These are phyloP conservation scores for Naso thynnoides DNA, from an alignment of 2,797 vertebrate species.

Conservation along the genomic window DNA sequence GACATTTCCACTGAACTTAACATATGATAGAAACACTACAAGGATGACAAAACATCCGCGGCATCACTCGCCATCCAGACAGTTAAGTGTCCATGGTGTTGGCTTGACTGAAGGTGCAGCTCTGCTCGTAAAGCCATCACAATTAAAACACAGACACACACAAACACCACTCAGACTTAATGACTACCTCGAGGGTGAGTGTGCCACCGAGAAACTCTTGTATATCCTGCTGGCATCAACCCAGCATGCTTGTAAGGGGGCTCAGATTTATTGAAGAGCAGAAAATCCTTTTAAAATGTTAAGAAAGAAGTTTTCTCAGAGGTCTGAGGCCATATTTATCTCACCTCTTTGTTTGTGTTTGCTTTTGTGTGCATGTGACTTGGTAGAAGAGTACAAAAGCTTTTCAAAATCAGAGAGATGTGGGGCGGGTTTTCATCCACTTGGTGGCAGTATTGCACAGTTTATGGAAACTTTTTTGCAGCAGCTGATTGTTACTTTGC, in stretches of 20 bases:
- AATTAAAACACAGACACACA: slow-evolving; percentile 33
- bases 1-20: background rate
- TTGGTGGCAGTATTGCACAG: slow-evolving; percentile 71
- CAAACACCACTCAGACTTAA: slow-evolving; percentile 42
- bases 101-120: slow-evolving; percentile 25
- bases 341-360: background rate
- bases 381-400: background rate
- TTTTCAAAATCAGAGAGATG: background rate
- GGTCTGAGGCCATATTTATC: slow-evolving; percentile 5
- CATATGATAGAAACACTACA: background rate
- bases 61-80: background rate
- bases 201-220: slow-evolving; percentile 1
- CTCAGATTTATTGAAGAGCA: slow-evolving; percentile 1
- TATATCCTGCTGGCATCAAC: slow-evolving; percentile 22
- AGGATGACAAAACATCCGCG: slow-evolving; percentile 12
- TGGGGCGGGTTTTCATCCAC: slow-evolving; percentile 40
- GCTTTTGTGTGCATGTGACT: background rate
- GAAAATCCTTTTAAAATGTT: background rate
- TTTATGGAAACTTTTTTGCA: background rate
- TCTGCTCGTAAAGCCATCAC: slow-evolving; percentile 33
- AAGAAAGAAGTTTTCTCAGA: background rate
- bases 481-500: background rate
- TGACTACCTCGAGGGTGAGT: slow-evolving; percentile 15
- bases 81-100: slow-evolving; percentile 17
- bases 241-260: slow-evolving; percentile 17